Evolutionary conservation across 1,140 invertebrate species (phyloP), one percentile per base, ranked within the genome.

Genomic region (Rhopalosiphum maidis): DNA sequence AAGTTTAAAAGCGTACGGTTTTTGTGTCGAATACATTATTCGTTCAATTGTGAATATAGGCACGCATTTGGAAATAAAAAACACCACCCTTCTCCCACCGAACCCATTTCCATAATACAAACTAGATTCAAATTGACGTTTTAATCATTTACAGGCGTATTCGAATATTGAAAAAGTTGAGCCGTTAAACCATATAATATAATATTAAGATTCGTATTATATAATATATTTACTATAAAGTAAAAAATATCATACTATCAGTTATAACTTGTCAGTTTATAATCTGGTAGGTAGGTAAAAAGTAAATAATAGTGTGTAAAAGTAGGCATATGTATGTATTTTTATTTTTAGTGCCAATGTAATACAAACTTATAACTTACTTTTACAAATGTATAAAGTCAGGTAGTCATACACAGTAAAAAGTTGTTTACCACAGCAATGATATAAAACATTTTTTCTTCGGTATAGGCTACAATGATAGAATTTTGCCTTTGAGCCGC

Each of bases 21-120:
- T 77, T 77, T 77, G 60, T 77, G n/a, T 77, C 60, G 60, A 77
- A 77, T 77, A 18, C 30, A 77, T 77, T 77, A 77, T 77, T 77
- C 5, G 60, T 35, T 77, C 60, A n/a, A n/a, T 77, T n/a, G 60
- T 77, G n/a, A 77, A 77, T 77, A 77, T 77, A 77, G n/a, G 30
- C 30, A 77, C 30, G 60, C 60, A 21, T 77, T 77, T 77, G 60
- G 60, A 77, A 77, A 77, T 77, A 77, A 77, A 68, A 77, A 4
- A 77, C 60, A 77, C 60, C n/a, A 6, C 30, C 60, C 30, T 18
- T 23, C 30, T 23, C 30, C 11, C 11, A 3, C 9, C 30, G 4
- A 11, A 30, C 25, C 25, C 25, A 23, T 25, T 30, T 30, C 4
- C 4, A 77, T 77, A 77, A 18, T 77, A 77, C n/a, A n/a, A 18